Evolutionary conservation across 2,797 vertebrate species (phyloP).

Genomic region (Limnodromus scolopaceus): DNA sequence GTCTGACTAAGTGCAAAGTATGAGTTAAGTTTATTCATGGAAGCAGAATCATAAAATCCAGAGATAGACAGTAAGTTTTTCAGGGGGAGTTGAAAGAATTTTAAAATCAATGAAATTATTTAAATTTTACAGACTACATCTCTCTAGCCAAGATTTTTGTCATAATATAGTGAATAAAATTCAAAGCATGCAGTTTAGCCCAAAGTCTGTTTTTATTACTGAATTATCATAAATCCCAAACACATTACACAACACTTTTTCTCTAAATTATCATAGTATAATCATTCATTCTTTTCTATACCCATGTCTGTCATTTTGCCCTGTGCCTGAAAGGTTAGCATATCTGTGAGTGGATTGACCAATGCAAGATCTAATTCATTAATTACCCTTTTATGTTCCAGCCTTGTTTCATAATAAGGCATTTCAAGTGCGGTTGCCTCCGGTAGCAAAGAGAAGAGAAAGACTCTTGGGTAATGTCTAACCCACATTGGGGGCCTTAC

Average conservation of each 20-base stretch:
- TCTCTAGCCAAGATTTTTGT: neutral
- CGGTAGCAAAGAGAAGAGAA: neutral
- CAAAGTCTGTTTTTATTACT: neutral
- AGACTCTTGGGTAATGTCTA: neutral
- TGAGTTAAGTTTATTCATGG: neutral
- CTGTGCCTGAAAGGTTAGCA: neutral
- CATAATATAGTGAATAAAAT: neutral
- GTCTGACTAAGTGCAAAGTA: neutral
- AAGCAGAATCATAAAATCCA: neutral
- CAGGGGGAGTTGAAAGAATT: neutral
- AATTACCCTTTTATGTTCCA: neutral
- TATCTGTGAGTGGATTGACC: neutral
- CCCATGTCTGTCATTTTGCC: neutral
- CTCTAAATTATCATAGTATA: neutral
- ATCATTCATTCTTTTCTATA: neutral
- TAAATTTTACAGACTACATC: neutral
- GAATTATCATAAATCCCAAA: conserved; percentile 2
- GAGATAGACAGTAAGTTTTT: conserved; percentile 3
- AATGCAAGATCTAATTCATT: neutral
- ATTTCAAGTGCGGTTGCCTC: neutral
- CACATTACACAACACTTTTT: neutral
- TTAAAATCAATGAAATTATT: conserved; percentile 24
- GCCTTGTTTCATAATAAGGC: neutral
- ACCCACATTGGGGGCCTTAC: neutral
- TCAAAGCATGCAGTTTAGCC: neutral